phyloP scores from a whole-genome alignment of 2,888 invertebrate species.

The Eucera pruinosa region DNA sequence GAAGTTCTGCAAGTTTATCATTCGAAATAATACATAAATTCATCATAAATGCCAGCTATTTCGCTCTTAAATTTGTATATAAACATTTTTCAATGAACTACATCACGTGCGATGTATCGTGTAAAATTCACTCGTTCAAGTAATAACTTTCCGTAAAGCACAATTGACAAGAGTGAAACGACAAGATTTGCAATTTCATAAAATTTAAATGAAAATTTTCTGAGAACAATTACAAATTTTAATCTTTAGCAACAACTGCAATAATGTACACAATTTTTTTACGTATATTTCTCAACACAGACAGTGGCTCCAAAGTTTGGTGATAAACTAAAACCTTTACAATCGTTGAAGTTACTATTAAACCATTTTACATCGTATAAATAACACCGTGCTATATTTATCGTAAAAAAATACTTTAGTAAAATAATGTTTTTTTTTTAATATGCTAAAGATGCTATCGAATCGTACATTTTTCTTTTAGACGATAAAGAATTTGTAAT shows the following conservation, averaged over 20 bases:
- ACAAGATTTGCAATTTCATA: neutral
- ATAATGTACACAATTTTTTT: neutral
- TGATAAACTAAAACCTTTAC: neutral
- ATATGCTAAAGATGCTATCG: neutral
- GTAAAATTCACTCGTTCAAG: neutral
- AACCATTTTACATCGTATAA: neutral
- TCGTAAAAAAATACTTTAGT: neutral
- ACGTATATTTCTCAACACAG: neutral
- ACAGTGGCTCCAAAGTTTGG: neutral
- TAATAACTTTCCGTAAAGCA: neutral
- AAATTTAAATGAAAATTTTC: neutral
- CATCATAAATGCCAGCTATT: neutral
- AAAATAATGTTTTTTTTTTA: neutral
- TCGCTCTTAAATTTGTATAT: neutral
- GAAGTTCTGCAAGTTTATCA: slow-evolving; percentile 23
- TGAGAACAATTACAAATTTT: neutral
- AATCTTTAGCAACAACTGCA: neutral
- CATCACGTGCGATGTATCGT: neutral
- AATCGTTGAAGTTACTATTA: neutral
- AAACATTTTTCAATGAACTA: neutral
- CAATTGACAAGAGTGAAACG: neutral
- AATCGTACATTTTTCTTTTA: neutral
- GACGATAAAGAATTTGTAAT: slow-evolving; percentile 21
- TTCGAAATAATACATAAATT: neutral
- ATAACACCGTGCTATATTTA: neutral